Evolutionary conservation across 92 coral and sea anemone genomes (phyloP).

Genomic region (Umimayanthus kanabou): DNA sequence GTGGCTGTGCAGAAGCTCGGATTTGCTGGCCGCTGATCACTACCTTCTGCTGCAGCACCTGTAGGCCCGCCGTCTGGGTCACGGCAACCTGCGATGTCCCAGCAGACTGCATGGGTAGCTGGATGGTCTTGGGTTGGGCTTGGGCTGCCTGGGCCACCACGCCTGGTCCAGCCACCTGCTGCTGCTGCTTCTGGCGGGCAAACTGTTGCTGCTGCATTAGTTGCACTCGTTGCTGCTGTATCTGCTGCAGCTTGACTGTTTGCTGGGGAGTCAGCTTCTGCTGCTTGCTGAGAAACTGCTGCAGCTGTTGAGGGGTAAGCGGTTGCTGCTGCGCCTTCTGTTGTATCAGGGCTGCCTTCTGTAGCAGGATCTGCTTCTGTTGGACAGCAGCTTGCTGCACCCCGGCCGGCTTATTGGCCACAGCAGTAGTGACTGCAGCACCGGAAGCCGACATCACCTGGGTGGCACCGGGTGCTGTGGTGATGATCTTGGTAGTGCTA

Average conservation of each 20-base stretch:
- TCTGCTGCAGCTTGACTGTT: conserved; percentile 47
- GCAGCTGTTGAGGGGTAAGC: conserved; percentile 42
- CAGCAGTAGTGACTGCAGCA: conserved; percentile 47
- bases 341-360: conserved; percentile 61
- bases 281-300: conserved; percentile 42
- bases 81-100: conserved; percentile 29
- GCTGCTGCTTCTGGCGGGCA: conserved; percentile 56
- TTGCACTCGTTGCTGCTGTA: conserved; percentile 50
- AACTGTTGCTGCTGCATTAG: conserved; percentile 53
- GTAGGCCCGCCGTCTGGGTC: conserved; percentile 20
- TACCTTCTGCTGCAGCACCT: conserved; percentile 36
- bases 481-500: conserved; percentile 25
- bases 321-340: conserved; percentile 47
- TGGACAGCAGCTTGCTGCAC: conserved; percentile 61
- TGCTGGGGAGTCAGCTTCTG: conserved; percentile 59
- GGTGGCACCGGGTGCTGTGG: conserved; percentile 26
- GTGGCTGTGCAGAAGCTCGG: conserved; percentile 34
- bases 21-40: conserved; percentile 41
- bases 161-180: conserved; percentile 47
- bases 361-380: conserved; percentile 56
- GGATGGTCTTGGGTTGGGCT: conserved; percentile 58
- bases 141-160: conserved; percentile 60
- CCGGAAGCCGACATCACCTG: conserved; percentile 41
- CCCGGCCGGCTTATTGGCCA: conserved; percentile 43
- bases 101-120: conserved; percentile 44